A percentile compares a stretch with the other conserved stretches of the same genome.
These are phyloP conservation scores for Pterocles gutturalis DNA, from an alignment of 2,113 vertebrate species.

Conservation along the genomic window DNA sequence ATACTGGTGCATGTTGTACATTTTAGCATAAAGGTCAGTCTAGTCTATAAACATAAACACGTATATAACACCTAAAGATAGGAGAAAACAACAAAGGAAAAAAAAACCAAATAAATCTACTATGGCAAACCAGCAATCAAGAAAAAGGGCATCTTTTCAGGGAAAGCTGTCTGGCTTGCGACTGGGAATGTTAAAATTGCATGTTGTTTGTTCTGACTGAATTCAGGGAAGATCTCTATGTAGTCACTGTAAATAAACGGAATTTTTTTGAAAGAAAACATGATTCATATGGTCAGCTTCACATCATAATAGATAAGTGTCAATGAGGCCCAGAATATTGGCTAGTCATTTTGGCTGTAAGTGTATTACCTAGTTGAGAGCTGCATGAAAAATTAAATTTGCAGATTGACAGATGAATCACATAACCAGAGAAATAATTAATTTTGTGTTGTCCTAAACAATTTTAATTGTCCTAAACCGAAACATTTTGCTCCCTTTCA, in stretches of 20 bases:
- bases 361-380: not conserved
- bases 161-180: not conserved
- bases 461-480: not conserved
- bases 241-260: not conserved
- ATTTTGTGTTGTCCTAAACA: not conserved
- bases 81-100: not conserved
- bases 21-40: not conserved
- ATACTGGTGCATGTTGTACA: not conserved
- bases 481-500: not conserved
- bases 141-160: not conserved
- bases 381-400: not conserved
- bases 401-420: not conserved
- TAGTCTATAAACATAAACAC: not conserved
- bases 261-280: not conserved
- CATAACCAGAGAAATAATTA: not conserved
- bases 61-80: not conserved
- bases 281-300: not conserved
- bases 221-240: not conserved
- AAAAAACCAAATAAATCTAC: not conserved
- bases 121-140: not conserved
- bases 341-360: not conserved
- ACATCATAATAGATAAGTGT: not conserved
- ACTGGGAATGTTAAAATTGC: not conserved
- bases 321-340: not conserved
- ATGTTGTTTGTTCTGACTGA: not conserved